Evolutionary conservation across 2,113 vertebrate genomes (phyloP).

Genomic region (Chaetops frenatus): DNA sequence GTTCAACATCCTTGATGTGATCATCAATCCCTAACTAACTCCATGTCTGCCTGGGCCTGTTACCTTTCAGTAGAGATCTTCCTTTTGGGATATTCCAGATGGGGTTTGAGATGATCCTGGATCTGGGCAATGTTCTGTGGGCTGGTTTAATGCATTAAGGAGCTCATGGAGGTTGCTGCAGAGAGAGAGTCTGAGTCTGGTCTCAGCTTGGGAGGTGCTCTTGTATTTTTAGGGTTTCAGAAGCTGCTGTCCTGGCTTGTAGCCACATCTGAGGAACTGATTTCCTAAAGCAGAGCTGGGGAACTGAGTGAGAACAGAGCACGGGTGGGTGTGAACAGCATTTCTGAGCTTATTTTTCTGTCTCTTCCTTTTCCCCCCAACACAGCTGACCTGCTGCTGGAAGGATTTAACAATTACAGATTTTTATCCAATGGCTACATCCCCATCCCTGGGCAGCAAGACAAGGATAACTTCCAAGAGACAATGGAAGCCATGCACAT

Average conservation of each 20-base stretch:
- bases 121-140: background rate
- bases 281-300: background rate
- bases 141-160: background rate
- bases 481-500: constrained; percentile 99
- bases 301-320: background rate
- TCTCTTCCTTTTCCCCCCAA: background rate
- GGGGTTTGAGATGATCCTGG: background rate
- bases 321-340: background rate
- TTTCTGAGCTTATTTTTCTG: background rate
- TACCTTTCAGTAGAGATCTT: background rate
- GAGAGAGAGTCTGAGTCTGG: background rate
- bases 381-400: constrained; percentile 88
- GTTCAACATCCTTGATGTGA: background rate
- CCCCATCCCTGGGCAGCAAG: constrained; percentile 95
- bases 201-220: background rate
- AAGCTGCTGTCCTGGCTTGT: background rate
- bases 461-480: constrained; percentile 99
- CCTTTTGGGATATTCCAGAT: background rate
- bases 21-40: background rate
- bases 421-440: constrained; percentile 97
- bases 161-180: background rate
- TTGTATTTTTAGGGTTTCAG: background rate
- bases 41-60: background rate
- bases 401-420: constrained; percentile 91
- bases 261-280: background rate